Evolutionary conservation across 2,113 vertebrate genomes (phyloP), one percentile per base, ranked within the genome.

Genomic region (Lophochroa leadbeateri): DNA sequence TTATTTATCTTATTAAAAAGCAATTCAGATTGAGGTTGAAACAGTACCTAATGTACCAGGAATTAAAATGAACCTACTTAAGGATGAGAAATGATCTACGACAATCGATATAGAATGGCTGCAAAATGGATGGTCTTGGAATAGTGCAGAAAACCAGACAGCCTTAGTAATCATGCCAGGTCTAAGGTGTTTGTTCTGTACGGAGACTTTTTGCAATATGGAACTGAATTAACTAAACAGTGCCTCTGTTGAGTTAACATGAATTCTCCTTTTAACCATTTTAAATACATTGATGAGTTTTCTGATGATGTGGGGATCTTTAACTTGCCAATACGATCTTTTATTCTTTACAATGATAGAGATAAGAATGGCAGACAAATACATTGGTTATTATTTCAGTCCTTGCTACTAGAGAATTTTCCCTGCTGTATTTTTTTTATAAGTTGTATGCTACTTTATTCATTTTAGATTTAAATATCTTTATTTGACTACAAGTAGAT

Each of bases 1-100:
- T 94, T 91, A 95, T 97, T 95, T 96, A 61, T 93, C 85, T 88
- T 94, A 85, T 90, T 94, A 95, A 90, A 67, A 19, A 80, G 53
- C 58, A 82, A 86, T 94, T 92, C 47, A 85, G 33, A 77, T 6
- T 67, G 94, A 91, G 85, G 75, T 77, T 95, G 92, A 94, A 97
- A 86, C 64, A 82, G 82, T 88, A 91, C 37, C 68, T 94, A 94
- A 96, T 93, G 87, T 96, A 83, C 81, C 79, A 93, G 55, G 41
- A 91, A 95, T 83, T n/a, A 90, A 95, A 94, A 93, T 91, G 58
- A 88, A 80, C n/a, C 35, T 92, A 39, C 68, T 96, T 89, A 88
- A 82, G 71, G 25, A 74, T 92, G 82, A 96, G 82, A 90, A 96
- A 96, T 83, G 7, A 33, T 76, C 78, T 78, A 60, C 43, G 39